These are phyloP conservation scores for Camelus bactrianus DNA, from an alignment of 2,113 vertebrate genomes.

Conservation along the genomic window DNA sequence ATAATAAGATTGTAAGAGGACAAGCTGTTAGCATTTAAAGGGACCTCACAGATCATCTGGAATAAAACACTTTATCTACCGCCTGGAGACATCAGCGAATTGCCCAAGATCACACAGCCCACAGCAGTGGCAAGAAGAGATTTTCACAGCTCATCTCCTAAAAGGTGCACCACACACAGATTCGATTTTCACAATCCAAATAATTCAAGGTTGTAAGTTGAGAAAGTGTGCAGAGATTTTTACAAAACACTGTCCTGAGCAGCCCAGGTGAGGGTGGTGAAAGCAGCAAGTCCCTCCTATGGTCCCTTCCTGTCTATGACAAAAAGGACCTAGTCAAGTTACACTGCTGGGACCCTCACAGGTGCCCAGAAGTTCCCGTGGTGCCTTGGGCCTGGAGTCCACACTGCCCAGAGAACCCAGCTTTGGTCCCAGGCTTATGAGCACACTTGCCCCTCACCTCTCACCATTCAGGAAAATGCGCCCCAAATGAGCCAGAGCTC, in stretches of 20 bases:
- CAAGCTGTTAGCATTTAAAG: constrained; percentile 28
- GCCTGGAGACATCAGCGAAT: constrained; percentile 64
- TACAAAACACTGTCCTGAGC: constrained; percentile 43
- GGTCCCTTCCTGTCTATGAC: constrained; percentile 82
- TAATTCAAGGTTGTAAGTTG: constrained; percentile 49
- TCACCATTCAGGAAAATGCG: constrained; percentile 66
- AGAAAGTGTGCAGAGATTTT: constrained; percentile 57
- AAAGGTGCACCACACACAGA: constrained; percentile 61
- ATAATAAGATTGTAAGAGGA: constrained; percentile 55
- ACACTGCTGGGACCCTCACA: constrained; percentile 81
- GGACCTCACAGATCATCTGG: constrained; percentile 44
- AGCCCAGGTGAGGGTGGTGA: constrained; percentile 68
- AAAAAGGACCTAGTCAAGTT: constrained; percentile 78
- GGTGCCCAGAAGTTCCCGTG: constrained; percentile 82
- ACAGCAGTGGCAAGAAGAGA: constrained; percentile 60
- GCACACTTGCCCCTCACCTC: constrained; percentile 46
- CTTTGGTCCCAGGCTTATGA: constrained; percentile 35
- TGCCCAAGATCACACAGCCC: constrained; percentile 79
- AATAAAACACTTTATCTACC: constrained; percentile 48
- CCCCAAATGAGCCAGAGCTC: constrained; percentile 63
- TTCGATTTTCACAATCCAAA: constrained; percentile 63
- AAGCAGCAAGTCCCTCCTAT: constrained; percentile 61
- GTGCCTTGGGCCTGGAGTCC: constrained; percentile 83
- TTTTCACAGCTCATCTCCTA: constrained; percentile 78
- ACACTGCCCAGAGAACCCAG: constrained; percentile 72